Conservation (phyloP, 2,797 vertebrate genomes). For the Phoxinus dragarum region DNA sequence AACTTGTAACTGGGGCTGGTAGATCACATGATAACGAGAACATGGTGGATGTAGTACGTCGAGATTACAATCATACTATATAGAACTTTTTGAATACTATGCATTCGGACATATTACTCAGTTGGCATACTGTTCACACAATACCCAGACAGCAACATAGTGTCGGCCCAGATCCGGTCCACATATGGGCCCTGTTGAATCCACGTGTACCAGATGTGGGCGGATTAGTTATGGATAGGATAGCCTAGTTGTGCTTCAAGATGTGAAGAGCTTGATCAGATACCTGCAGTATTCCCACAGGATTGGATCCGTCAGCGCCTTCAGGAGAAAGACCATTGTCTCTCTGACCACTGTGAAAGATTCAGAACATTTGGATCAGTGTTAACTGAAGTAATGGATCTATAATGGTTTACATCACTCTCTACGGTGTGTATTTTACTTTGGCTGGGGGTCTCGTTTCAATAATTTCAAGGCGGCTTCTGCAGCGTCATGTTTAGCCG, state of each 20-base stretch:
- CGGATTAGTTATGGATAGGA: too few species aligned
- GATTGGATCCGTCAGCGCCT: constrained; percentile 70
- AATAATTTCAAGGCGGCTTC: constrained; percentile 83
- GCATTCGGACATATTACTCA: too few species aligned
- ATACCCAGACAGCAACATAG: too few species aligned
- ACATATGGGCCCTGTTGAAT: too few species aligned
- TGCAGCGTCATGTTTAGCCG: constrained; percentile 90
- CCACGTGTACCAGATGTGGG: too few species aligned
- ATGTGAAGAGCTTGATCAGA: background rate
- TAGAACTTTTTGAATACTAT: too few species aligned
- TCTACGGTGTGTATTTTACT: constrained; percentile 67
- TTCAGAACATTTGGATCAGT: constrained; percentile 47
- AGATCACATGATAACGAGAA: too few species aligned
- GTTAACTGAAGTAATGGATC: background rate
- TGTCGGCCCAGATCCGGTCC: too few species aligned
- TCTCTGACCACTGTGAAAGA: constrained; percentile 60
- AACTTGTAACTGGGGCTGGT: too few species aligned
- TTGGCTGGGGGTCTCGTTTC: constrained; percentile 75
- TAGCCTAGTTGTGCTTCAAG: background rate
- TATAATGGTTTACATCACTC: background rate
- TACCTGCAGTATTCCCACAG: constrained; percentile 80
- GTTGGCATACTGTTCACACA: too few species aligned
- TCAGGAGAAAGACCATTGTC: constrained; percentile 72
- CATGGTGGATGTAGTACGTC: too few species aligned
- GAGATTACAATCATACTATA: too few species aligned